These are phyloP conservation scores for Umimayanthus kanabou DNA, from an alignment of 92 coral and sea anemone genomes.

Conservation along the genomic window DNA sequence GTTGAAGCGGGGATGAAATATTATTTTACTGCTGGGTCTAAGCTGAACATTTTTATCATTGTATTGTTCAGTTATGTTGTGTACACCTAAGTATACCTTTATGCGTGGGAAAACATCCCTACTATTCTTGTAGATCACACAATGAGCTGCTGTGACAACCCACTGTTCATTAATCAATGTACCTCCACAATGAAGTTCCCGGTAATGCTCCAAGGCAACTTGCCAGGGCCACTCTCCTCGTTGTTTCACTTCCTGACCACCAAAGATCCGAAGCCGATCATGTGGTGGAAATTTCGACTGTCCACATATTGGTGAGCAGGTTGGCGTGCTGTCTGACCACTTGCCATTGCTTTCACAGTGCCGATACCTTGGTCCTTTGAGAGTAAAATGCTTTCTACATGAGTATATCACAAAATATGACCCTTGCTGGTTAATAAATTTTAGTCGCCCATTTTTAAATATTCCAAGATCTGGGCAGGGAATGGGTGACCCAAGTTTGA, in stretches of 20 bases:
- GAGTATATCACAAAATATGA: conserved; percentile 69
- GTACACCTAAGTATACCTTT: conserved; percentile 78
- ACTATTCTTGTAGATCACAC: conserved; percentile 57
- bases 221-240: conserved; percentile 98
- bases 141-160: conserved; percentile 98
- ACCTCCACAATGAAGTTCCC: conserved; percentile 83
- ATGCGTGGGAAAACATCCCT: conserved; percentile 50
- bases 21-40: conserved; percentile 65
- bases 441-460: conserved; percentile 73
- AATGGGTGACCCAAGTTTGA: conserved; percentile 59
- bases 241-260: conserved; percentile 59
- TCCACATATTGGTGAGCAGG: conserved; percentile 82
- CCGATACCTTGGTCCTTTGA: conserved; percentile 80
- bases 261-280: conserved; percentile 68
- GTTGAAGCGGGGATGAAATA: conserved; percentile 72
- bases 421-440: conserved; percentile 72
- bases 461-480: conserved; percentile 84
- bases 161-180: conserved; percentile 84
- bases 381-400: conserved; percentile 67
- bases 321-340: conserved; percentile 87
- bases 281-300: conserved; percentile 58
- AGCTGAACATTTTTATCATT: conserved; percentile 71
- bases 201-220: conserved; percentile 67
- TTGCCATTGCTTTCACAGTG: conserved; percentile 77
- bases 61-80: conserved; percentile 62